These are phyloP conservation scores for Drosophila baimaii DNA, from an alignment of 1,140 invertebrate species.

Conservation along the genomic window DNA sequence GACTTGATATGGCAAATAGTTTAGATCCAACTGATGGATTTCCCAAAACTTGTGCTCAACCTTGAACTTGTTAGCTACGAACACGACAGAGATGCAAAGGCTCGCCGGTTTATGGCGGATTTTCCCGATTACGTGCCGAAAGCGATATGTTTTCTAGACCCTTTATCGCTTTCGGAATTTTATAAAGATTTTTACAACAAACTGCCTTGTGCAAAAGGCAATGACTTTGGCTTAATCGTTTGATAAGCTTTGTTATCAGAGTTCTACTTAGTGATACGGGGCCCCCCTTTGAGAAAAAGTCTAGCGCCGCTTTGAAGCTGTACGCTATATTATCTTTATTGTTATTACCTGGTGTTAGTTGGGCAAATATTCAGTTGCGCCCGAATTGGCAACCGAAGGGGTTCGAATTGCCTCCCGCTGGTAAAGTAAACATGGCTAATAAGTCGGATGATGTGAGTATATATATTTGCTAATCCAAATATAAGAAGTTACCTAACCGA, in stretches of 20 bases:
- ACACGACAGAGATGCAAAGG: constrained; percentile 20
- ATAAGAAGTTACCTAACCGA: neutral
- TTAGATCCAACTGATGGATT: too few species aligned
- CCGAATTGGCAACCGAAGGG: neutral
- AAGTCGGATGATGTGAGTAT: constrained; percentile 18
- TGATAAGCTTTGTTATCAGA: constrained; percentile 8
- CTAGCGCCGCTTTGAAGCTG: constrained; percentile 5
- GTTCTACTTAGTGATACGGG: neutral
- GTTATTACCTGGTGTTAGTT: neutral
- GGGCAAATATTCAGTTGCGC: constrained; percentile 12
- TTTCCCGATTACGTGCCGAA: constrained; percentile 17
- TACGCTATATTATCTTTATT: constrained; percentile 15
- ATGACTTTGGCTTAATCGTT: neutral
- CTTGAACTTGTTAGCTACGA: too few species aligned
- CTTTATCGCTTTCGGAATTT: neutral
- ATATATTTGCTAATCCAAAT: too few species aligned
- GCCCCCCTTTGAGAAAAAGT: neutral
- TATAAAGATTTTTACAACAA: constrained; percentile 10
- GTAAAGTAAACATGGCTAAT: neutral
- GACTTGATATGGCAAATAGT: neutral
- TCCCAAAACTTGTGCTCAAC: too few species aligned
- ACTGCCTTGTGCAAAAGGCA: neutral
- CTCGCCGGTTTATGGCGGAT: constrained; percentile 3
- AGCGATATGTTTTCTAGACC: constrained; percentile 20
- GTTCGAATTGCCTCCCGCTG: neutral